phyloP scores from a whole-genome alignment of 2,113 vertebrate genomes.

The Climacteris rufus region DNA sequence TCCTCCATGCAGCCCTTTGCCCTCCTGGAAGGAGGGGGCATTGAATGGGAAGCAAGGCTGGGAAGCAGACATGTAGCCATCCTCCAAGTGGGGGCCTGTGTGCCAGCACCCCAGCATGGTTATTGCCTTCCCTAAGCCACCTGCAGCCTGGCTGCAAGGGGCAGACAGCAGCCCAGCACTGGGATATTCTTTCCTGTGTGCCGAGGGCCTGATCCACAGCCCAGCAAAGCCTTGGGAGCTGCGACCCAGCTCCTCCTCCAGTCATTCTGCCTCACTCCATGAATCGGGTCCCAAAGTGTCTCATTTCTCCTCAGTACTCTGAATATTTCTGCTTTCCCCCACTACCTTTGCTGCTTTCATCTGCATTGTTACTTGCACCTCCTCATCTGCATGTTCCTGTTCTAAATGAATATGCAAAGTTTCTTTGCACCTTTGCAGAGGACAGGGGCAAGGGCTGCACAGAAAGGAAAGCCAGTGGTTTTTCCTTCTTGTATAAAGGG shows the following conservation, averaged over 20 bases:
- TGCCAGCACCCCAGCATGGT: not conserved
- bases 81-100: not conserved
- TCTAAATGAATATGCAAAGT: not conserved
- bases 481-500: not conserved
- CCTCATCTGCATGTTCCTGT: not conserved
- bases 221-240: not conserved
- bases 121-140: not conserved
- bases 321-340: not conserved
- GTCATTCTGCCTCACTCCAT: not conserved
- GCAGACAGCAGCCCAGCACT: not conserved
- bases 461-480: not conserved
- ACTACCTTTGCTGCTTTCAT: not conserved
- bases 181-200: accelerated
- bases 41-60: accelerated
- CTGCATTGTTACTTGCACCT: not conserved
- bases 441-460: not conserved
- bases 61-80: accelerated
- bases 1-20: not conserved
- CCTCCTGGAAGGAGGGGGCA: not conserved
- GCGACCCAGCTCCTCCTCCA: not conserved
- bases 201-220: not conserved
- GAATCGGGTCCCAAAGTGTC: not conserved
- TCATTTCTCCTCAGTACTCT: not conserved
- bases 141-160: not conserved
- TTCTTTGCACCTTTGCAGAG: not conserved